Conservation (phyloP, 2,797 vertebrate species). For the Intellagama lesueurii region DNA sequence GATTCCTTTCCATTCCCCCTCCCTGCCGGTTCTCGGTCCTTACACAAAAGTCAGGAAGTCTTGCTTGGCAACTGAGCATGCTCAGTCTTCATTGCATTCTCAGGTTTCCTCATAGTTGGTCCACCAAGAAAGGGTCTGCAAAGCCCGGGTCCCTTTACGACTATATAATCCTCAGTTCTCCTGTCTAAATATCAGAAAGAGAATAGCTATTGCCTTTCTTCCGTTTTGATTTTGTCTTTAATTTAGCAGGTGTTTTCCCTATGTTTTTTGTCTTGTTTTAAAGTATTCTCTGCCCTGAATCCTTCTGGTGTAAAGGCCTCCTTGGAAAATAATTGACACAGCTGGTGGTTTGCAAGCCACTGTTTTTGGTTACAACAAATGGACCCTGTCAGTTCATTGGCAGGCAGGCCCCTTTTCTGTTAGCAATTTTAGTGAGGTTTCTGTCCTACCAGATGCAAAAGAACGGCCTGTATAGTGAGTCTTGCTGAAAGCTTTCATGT, state of each 20-base stretch:
- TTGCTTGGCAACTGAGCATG: background rate
- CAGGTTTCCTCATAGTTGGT: background rate
- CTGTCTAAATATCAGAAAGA: background rate
- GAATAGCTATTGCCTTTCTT: background rate
- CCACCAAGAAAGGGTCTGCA: background rate
- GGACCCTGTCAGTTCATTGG: background rate
- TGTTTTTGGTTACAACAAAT: background rate
- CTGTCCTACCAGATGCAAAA: background rate
- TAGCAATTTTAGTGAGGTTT: conserved; percentile 15
- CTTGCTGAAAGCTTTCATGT: background rate
- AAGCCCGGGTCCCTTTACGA: background rate
- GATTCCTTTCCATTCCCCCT: background rate
- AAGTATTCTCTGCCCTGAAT: conserved; percentile 7
- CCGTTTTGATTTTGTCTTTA: background rate
- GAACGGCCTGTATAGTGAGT: background rate
- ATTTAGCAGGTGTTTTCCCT: background rate
- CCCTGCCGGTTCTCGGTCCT: background rate
- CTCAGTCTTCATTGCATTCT: background rate
- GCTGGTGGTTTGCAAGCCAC: background rate
- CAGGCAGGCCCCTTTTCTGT: background rate
- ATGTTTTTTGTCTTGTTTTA: background rate
- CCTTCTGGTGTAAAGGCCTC: background rate
- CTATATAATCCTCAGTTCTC: background rate
- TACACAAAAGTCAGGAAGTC: background rate
- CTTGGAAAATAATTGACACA: background rate